Evolutionary conservation across 2,797 vertebrate genomes (phyloP), one percentile per base, ranked within the genome.

Genomic region (Cuniculus paca): DNA sequence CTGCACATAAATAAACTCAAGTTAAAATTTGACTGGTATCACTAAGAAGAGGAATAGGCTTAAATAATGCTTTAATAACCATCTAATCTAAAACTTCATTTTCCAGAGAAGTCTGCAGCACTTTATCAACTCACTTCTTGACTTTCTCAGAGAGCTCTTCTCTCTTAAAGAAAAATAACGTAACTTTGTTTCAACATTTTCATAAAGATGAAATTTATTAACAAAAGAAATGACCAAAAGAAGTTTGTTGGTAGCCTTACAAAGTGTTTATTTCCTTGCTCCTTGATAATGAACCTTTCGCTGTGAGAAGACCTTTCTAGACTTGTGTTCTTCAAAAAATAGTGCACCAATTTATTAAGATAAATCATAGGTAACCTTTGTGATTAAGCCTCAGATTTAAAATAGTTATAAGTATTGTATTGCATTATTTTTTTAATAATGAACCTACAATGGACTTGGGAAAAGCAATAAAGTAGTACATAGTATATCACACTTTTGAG

Each of bases 281-380:
- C 19, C 31, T 89, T 92, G 6, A 80, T 92, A 88, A 89, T 85
- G 89, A 78, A 61, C 1, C 39, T 6, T 14, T 17, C 54, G 12
- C 52, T 91, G 79, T 87, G 28, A 81, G 28, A 91, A 86, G 5
- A 6, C 10, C 1, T 83, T 87, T 78, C 34, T 77, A 91, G 13
- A 91, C 34, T 56, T 48, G 1, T 34, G 14, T 82, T 90, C 60
- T 72, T 96, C 19, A 86, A 77, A 95, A 93, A 65, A 92, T n/a
- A 77, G n/a, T 95, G 34, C 4, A 28, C 45, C 68, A 12, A 74
- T 91, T 12, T 87, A 84, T 31, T 87, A 91, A 84, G n/a, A 16
- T 61, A 80, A 84, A 95, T 83, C 39, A 84, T 34, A 63, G 56
- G 45, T 68, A 61, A 87, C 1, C 0, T 87, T 89, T 68, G 6